Evolutionary conservation across 1,140 invertebrate genomes (phyloP), one percentile per base, ranked within the genome.

Genomic region (Hermetia illucens): DNA sequence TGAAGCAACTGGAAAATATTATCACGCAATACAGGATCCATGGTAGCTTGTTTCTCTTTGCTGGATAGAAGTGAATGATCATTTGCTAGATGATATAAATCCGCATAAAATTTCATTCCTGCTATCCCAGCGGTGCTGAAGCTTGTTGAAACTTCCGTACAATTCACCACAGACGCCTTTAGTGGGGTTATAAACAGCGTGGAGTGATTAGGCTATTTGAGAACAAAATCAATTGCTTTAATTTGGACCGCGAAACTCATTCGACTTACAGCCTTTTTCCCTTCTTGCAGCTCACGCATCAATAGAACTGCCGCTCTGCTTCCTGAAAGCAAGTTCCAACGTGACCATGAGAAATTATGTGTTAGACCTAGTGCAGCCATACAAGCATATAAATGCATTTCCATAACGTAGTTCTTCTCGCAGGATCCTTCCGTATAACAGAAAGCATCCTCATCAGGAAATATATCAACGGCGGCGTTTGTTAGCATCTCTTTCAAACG

Each of bases 311-410:
- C 74, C 25, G 74, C 76, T 3, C 79, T 62, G 4, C 67, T 65
- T 1, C 75, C 75, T 2, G 72, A 70, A 32, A 68, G 46, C 0
- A 71, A 61, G 49, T 92, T 93, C 87, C 87, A 92, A 31, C 86
- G 74, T 9, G 85, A 90, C 82, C 85, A 92, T 22, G 83, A 72
- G 50, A 89, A 91, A 41, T 83, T 80, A 49, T 83, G 84, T 3
- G 74, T 70, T 1, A 75, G 74, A 4, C 75, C 74, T 5, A 83
- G 57, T 17, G 83, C 64, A 0, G 84, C 83, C 72, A 93, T 87
- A 46, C 85, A 85, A 30, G 75, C 71, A 50, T 91, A 89, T 12
- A 81, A 62, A 58, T 88, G 81, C 38, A 78, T 71, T 58, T 90
- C 86, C 42, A 77, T 69, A 2, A 78, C 68, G 47, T 72, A 74